A percentile compares a stretch with the other conserved stretches of the same genome.
These are phyloP conservation scores for Pseudochromis fuscus DNA, from an alignment of 2,797 vertebrate species.

Conservation along the genomic window DNA sequence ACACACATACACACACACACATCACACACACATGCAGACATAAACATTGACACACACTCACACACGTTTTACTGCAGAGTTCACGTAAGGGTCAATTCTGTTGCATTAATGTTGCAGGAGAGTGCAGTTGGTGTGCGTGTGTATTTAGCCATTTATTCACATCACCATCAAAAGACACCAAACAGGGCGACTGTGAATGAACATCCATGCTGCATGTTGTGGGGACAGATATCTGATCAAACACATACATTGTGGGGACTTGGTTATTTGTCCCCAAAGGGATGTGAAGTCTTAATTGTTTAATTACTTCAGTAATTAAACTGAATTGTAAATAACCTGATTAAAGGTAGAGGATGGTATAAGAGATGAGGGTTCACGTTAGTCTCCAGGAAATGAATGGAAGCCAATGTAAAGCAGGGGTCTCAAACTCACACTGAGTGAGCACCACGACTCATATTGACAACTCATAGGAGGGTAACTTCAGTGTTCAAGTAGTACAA, in stretches of 20 bases:
- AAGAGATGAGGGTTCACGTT: too few species aligned
- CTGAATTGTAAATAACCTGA: too few species aligned
- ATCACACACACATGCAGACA: conserved; percentile 13
- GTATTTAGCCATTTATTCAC: conserved; percentile 59
- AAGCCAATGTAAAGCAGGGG: too few species aligned
- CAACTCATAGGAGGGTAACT: too few species aligned
- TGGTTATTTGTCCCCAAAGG: neutral
- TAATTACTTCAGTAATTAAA: too few species aligned
- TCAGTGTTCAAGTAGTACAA: too few species aligned
- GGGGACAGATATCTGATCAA: neutral
- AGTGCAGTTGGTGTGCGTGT: conserved; percentile 53
- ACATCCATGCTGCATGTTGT: neutral
- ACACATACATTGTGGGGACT: neutral
- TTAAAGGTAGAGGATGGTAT: too few species aligned
- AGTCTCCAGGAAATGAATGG: too few species aligned
- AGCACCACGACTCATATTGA: too few species aligned
- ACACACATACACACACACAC: conserved; percentile 29
- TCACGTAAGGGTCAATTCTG: conserved; percentile 72
- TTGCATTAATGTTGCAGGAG: conserved; percentile 75
- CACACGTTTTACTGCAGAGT: conserved; percentile 63
- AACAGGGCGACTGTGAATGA: neutral
- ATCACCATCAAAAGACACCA: conserved; percentile 36
- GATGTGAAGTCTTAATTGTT: too few species aligned
- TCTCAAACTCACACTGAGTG: too few species aligned
- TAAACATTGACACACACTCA: conserved; percentile 34